phyloP scores from a whole-genome alignment of 2,113 vertebrate species.

The Erythrocercus mccallii region DNA sequence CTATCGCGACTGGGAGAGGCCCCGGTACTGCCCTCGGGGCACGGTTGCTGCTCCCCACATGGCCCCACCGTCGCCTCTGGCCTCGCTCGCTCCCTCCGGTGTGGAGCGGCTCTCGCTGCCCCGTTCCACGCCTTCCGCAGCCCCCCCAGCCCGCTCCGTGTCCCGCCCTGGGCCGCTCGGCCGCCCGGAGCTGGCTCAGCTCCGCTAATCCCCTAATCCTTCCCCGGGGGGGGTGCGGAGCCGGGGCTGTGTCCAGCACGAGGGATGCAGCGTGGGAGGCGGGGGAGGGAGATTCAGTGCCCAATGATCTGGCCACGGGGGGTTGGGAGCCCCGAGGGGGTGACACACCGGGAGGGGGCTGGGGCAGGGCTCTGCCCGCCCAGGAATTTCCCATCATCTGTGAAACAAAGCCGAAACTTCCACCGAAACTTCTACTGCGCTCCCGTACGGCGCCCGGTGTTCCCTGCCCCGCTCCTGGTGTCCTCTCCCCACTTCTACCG shows the following conservation, averaged over 20 bases:
- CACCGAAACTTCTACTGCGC: not conserved
- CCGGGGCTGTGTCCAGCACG: not conserved
- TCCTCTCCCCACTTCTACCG: not conserved
- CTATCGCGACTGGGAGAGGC: not conserved
- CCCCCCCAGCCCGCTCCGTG: not conserved
- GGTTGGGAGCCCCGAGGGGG: not conserved
- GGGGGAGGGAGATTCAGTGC: not conserved
- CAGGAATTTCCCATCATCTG: constrained; percentile 44
- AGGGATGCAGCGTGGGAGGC: not conserved
- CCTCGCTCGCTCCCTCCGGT: not conserved
- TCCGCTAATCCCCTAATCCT: constrained; percentile 41
- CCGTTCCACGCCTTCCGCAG: not conserved
- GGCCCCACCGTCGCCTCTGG: not conserved
- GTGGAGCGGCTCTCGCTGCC: not conserved
- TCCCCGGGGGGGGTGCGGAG: not conserved
- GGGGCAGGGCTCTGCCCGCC: not conserved
- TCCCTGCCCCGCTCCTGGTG: not conserved
- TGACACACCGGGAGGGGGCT: not conserved
- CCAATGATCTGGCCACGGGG: not conserved
- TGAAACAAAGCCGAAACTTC: constrained; percentile 29
- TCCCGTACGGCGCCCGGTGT: not conserved
- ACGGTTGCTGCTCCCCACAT: not conserved
- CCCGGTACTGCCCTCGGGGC: not conserved
- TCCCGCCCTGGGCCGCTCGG: not conserved
- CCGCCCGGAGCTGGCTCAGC: not conserved